Conservation (phyloP, 2,113 vertebrate species). For the Callithrix jacchus region DNA sequence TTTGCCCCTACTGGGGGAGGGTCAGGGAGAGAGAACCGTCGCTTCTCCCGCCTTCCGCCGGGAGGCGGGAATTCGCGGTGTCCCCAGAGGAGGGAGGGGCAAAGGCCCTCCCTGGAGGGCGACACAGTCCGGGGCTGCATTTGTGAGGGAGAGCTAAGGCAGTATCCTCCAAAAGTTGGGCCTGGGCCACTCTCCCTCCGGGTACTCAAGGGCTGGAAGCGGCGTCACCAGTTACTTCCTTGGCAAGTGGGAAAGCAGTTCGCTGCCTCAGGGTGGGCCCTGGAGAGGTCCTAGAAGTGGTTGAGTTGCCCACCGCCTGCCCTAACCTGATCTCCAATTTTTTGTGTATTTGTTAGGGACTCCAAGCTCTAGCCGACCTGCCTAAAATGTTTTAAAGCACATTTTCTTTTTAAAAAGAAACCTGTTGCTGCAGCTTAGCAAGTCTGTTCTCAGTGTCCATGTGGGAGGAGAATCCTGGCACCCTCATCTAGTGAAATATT, state of each 20-base stretch:
- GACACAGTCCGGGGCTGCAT: background rate
- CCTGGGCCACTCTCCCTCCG: background rate
- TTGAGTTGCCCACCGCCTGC: background rate
- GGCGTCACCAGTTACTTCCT: background rate
- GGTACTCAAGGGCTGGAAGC: background rate
- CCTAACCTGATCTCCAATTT: background rate
- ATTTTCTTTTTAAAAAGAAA: slow-evolving; percentile 7
- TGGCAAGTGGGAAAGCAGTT: background rate
- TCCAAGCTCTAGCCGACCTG: background rate
- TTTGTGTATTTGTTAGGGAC: background rate
- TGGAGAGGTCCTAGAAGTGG: background rate
- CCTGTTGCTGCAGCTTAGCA: slow-evolving; percentile 45
- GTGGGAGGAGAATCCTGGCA: background rate
- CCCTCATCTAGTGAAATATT: background rate
- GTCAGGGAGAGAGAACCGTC: background rate
- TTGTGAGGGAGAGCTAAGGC: accelerated
- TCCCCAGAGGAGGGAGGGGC: background rate
- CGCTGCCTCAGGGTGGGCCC: background rate
- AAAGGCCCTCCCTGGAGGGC: background rate
- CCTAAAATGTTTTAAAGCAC: background rate
- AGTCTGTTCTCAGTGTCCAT: background rate
- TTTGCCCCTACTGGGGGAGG: slow-evolving; percentile 12
- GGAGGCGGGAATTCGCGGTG: slow-evolving; percentile 48
- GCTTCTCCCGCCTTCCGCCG: slow-evolving; percentile 12
- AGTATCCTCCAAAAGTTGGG: background rate